These are phyloP conservation scores for Zelleria hepariella DNA, from an alignment of 2,888 invertebrate species.

Conservation along the genomic window DNA sequence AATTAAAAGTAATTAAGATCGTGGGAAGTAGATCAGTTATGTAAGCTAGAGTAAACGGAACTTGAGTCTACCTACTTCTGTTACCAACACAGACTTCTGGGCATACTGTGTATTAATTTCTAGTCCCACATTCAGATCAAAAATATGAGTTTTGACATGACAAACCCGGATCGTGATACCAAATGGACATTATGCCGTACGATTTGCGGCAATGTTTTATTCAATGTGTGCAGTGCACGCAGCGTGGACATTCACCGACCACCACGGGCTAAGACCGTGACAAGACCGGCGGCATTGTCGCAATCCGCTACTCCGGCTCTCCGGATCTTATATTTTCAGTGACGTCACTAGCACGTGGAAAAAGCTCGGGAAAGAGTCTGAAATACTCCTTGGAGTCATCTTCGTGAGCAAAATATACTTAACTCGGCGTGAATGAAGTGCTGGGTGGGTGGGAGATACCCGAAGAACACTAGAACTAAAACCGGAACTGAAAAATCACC, in stretches of 20 bases:
- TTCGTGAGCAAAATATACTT: too few relatives aligned
- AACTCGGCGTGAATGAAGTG: too few relatives aligned
- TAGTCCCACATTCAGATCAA: neutral
- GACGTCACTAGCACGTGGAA: neutral
- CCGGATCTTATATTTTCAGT: neutral
- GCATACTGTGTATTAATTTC: neutral
- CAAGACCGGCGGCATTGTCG: constrained; percentile 54
- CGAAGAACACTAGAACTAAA: too few relatives aligned
- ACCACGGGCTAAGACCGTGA: constrained; percentile 55
- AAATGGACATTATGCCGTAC: constrained; percentile 23
- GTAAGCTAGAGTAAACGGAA: neutral
- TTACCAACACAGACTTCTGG: neutral
- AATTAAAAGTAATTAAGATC: neutral
- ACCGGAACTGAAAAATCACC: too few relatives aligned
- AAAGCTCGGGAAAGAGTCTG: neutral
- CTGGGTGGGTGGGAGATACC: too few relatives aligned
- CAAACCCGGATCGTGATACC: constrained; percentile 11
- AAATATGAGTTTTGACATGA: neutral
- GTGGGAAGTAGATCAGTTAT: neutral
- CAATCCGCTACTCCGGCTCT: constrained; percentile 24
- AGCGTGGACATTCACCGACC: constrained; percentile 46
- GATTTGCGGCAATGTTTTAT: constrained; percentile 33
- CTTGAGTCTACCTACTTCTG: neutral
- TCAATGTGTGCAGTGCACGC: constrained; percentile 32
- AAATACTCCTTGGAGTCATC: neutral